Percentiles rank a stretch among this genome's conserved stretches.
phyloP scores from a whole-genome alignment of 2,888 invertebrate genomes.

The Brachyopa scutellaris region DNA sequence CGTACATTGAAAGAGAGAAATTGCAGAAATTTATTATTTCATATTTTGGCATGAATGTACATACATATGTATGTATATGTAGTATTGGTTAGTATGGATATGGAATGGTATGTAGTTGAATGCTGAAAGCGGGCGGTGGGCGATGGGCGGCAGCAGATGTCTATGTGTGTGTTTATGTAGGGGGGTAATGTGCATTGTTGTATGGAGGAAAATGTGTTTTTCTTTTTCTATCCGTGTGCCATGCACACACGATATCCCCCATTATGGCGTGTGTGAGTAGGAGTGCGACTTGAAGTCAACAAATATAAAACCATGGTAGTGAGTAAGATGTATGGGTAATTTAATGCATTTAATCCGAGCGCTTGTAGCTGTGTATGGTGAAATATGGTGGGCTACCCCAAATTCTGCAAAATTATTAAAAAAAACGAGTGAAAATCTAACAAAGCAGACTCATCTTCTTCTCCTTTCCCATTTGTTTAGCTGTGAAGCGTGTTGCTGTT shows the following conservation, averaged over 20 bases:
- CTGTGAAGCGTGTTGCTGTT: slow-evolving; percentile 7
- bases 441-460: background rate
- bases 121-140: slow-evolving; percentile 8
- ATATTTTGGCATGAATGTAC: slow-evolving; percentile 55
- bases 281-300: slow-evolving; percentile 31
- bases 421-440: slow-evolving; percentile 33
- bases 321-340: slow-evolving; percentile 50
- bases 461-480: background rate
- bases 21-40: slow-evolving; percentile 71
- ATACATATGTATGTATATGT: no score
- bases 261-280: slow-evolving; percentile 10
- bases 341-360: slow-evolving; percentile 68
- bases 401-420: slow-evolving; percentile 51
- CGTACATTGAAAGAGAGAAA: slow-evolving; percentile 66
- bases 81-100: background rate
- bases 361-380: slow-evolving; percentile 14
- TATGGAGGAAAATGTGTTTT: slow-evolving; percentile 67
- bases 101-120: background rate
- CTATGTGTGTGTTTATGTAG: slow-evolving; percentile 35
- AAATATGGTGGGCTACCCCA: slow-evolving; percentile 29
- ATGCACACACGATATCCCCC: slow-evolving; percentile 47
- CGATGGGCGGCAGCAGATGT: slow-evolving; percentile 28
- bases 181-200: slow-evolving; percentile 70
- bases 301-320: slow-evolving; percentile 59
- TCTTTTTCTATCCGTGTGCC: slow-evolving; percentile 55